phyloP scores from a whole-genome alignment of 2,888 invertebrate genomes.

The Sarcophaga subvicina region DNA sequence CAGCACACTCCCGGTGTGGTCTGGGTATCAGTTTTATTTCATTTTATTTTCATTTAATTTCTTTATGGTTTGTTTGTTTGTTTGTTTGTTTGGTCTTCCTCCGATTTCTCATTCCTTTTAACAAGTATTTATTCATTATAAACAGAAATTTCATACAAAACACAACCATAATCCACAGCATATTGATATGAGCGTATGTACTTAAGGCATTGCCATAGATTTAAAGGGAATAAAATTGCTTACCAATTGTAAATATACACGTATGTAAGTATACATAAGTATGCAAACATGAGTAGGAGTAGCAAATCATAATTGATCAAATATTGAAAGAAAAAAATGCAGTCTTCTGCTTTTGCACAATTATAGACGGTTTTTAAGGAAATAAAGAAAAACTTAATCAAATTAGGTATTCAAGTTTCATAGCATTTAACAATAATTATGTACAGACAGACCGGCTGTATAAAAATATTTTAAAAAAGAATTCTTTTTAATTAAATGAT shows the following conservation, averaged over 20 bases:
- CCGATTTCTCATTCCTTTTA: conserved; percentile 14
- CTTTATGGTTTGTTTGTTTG: conserved; percentile 42
- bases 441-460: too few species aligned
- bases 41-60: conserved; percentile 5
- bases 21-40: conserved; percentile 27
- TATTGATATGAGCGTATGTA: conserved; percentile 59
- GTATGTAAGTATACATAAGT: not conserved
- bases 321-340: not conserved
- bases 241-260: conserved; percentile 11
- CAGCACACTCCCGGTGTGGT: conserved; percentile 64
- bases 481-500: too few species aligned
- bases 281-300: not conserved
- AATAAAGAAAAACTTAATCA: not conserved
- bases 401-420: too few species aligned
- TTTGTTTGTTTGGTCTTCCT: conserved; percentile 20
- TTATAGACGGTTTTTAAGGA: not conserved
- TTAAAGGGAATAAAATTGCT: conserved; percentile 12
- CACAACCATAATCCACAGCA: conserved; percentile 58
- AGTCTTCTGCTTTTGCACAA: too few species aligned
- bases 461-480: too few species aligned
- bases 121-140: conserved; percentile 56
- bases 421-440: too few species aligned
- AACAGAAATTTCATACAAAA: conserved; percentile 65
- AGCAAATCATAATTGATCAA: not conserved
- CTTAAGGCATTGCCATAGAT: conserved; percentile 5